A percentile compares a stretch with the other conserved stretches of the same genome.
These are phyloP conservation scores for Sinotaia quadrata DNA, from an alignment of 2,888 invertebrate species.

Conservation along the genomic window DNA sequence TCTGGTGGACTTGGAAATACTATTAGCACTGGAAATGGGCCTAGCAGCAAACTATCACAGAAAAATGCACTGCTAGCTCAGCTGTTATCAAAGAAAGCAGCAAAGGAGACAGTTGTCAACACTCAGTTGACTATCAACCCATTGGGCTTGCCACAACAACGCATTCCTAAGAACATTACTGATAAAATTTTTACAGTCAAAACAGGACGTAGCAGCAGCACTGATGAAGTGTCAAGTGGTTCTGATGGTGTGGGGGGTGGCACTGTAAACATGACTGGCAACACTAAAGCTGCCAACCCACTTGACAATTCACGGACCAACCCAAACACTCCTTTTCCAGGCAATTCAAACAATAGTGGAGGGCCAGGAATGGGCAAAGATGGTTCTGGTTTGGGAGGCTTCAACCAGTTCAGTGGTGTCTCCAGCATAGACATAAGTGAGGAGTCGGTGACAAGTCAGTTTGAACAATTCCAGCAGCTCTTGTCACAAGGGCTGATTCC, in stretches of 20 bases:
- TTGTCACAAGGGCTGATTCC: conserved; percentile 30
- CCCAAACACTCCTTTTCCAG: conserved; percentile 50
- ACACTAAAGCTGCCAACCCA: conserved; percentile 44
- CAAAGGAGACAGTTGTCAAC: conserved; percentile 60
- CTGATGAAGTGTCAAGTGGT: conserved; percentile 27
- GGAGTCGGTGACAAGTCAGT: conserved; percentile 26
- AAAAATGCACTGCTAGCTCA: conserved; percentile 65
- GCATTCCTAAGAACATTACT: conserved; percentile 66
- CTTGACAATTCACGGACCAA: conserved; percentile 48
- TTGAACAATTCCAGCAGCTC: conserved; percentile 48
- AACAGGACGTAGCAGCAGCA: conserved; percentile 3
- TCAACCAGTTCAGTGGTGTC: conserved; percentile 16
- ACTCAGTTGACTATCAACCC: conserved; percentile 51
- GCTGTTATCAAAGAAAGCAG: conserved; percentile 59
- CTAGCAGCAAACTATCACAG: conserved; percentile 48
- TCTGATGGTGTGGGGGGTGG: neutral
- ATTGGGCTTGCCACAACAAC: conserved; percentile 76
- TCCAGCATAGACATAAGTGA: conserved; percentile 19
- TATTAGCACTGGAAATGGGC: neutral
- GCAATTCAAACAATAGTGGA: conserved; percentile 42
- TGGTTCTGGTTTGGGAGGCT: conserved; percentile 1
- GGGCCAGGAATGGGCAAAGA: neutral
- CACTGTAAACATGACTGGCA: neutral
- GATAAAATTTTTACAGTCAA: conserved; percentile 48
- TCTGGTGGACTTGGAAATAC: neutral